Evolutionary conservation across 2,888 invertebrate genomes (phyloP).

Genomic region (Leptogaster cylindrica): DNA sequence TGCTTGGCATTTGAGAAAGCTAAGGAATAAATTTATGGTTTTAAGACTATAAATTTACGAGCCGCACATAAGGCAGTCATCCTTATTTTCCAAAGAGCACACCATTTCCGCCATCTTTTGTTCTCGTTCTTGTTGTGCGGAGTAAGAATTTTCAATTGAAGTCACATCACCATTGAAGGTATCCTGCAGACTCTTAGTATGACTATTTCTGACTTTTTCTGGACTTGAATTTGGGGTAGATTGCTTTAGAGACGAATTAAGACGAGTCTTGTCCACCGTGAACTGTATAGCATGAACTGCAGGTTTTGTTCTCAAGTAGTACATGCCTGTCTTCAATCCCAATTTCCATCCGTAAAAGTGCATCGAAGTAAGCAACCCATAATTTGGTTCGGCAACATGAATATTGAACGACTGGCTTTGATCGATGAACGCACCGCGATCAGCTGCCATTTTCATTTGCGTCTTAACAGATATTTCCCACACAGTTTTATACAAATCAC

Average conservation of each 20-base stretch:
- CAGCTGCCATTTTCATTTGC: slow-evolving; percentile 95
- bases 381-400: slow-evolving; percentile 93
- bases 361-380: slow-evolving; percentile 94
- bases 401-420: slow-evolving; percentile 98
- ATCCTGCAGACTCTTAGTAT: slow-evolving; percentile 51
- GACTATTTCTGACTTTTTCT: slow-evolving; percentile 15
- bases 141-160: slow-evolving; percentile 52
- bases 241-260: slow-evolving; percentile 54
- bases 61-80: slow-evolving; percentile 86
- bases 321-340: slow-evolving; percentile 99
- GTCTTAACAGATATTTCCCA: slow-evolving; percentile 97
- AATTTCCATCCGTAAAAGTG: slow-evolving; percentile 98
- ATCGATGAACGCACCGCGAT: slow-evolving; percentile 97
- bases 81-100: slow-evolving; percentile 87
- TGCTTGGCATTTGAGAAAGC: too few species aligned
- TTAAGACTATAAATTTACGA: slow-evolving; percentile 66
- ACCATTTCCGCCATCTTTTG: slow-evolving; percentile 77
- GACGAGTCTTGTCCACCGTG: slow-evolving; percentile 88
- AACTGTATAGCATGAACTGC: slow-evolving; percentile 97
- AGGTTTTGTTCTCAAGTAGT: slow-evolving; percentile 94
- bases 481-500: slow-evolving; percentile 91
- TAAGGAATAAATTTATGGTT: too few species aligned
- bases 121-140: slow-evolving; percentile 56
- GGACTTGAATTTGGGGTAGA: slow-evolving; percentile 30
- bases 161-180: slow-evolving; percentile 46